These are phyloP conservation scores for Rhingia rostrata DNA, from an alignment of 2,888 invertebrate genomes.

Conservation along the genomic window DNA sequence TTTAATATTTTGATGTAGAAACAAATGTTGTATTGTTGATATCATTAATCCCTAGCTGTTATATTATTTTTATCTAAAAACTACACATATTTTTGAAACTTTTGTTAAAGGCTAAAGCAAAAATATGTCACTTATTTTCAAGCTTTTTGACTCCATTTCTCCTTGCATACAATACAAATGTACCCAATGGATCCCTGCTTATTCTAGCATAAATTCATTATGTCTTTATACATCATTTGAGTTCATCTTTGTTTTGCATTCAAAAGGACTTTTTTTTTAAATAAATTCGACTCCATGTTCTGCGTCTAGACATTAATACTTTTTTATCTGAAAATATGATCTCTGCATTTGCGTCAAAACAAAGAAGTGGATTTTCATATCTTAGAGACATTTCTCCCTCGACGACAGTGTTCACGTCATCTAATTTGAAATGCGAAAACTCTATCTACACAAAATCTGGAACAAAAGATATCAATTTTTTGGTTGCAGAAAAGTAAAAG, in stretches of 20 bases:
- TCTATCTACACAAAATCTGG: conserved; percentile 31
- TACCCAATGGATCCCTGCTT: conserved; percentile 38
- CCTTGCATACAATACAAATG: conserved; percentile 39
- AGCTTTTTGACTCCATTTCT: not conserved
- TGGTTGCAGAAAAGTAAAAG: conserved; percentile 10
- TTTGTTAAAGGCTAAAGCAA: no score
- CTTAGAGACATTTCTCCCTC: conserved; percentile 43
- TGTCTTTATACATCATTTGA: conserved; percentile 5
- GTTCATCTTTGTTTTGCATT: conserved; percentile 29
- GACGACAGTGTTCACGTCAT: conserved; percentile 34
- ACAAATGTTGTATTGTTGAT: no score
- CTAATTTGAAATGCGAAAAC: conserved; percentile 57
- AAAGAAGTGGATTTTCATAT: conserved; percentile 56
- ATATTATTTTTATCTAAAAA: no score
- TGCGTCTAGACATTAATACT: conserved; percentile 49
- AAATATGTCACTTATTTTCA: no score
- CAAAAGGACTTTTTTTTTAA: conserved; percentile 2
- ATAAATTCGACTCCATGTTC: conserved; percentile 35
- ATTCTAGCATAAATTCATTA: conserved; percentile 36
- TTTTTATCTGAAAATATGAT: conserved; percentile 44
- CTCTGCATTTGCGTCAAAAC: conserved; percentile 51
- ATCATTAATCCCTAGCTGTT: no score
- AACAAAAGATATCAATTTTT: conserved; percentile 38
- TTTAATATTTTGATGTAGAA: no score
- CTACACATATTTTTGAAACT: no score